Conservation (phyloP, 1,140 invertebrate genomes). For the Scaptodrosophila lebanonensis region DNA sequence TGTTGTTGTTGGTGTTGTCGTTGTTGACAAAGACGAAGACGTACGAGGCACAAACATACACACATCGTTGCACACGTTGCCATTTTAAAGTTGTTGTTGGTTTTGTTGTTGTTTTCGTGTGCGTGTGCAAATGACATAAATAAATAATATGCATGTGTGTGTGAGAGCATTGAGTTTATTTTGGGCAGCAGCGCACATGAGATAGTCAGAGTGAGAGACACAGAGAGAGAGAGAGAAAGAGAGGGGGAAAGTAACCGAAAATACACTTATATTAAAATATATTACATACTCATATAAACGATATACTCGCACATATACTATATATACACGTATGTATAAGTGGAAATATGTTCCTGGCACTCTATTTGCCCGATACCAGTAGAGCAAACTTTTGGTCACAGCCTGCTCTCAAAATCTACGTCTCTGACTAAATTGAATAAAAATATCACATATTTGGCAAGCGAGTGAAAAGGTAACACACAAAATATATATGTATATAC, state of each 20-base stretch:
- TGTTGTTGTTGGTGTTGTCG: slow-evolving; percentile 34
- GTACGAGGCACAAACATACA: slow-evolving; percentile 54
- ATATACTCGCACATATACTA: slow-evolving; percentile 12
- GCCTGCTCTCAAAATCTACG: no score
- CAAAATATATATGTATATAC: no score
- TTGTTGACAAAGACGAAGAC: slow-evolving; percentile 75
- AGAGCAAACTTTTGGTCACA: no score
- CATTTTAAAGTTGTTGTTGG: slow-evolving; percentile 8
- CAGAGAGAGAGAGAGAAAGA: slow-evolving; percentile 15
- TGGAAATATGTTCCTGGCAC: no score
- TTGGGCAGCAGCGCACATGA: slow-evolving; percentile 20
- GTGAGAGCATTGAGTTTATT: slow-evolving; percentile 55
- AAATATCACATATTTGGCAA: no score
- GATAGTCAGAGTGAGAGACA: neutral
- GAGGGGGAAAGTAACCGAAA: slow-evolving; percentile 58
- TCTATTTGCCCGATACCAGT: no score
- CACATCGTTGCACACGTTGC: slow-evolving; percentile 11
- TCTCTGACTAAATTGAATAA: no score
- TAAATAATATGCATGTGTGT: slow-evolving; percentile 69
- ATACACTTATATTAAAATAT: slow-evolving; percentile 70
- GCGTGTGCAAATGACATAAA: slow-evolving; percentile 64
- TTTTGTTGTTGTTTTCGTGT: slow-evolving; percentile 23
- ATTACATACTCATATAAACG: slow-evolving; percentile 35
- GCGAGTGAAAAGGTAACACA: no score
- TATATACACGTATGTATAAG: no score